Conservation (phyloP, 2,113 vertebrate species). For the Gallinago undulata region DNA sequence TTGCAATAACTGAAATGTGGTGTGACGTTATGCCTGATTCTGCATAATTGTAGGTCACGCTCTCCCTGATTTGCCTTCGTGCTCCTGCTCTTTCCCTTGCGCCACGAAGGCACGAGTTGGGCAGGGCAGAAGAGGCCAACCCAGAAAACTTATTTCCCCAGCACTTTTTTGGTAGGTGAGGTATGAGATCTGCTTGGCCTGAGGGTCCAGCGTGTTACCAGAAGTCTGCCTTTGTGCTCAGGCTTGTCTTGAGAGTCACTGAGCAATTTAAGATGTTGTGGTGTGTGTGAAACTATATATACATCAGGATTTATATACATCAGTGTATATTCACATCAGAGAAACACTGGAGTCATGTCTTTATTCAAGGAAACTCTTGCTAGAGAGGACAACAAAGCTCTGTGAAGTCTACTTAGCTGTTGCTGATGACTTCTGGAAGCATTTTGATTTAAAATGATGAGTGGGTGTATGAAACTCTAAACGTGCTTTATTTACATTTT, state of each 20-base stretch:
- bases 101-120: no score
- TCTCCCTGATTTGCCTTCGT: background rate
- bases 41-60: background rate
- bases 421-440: background rate
- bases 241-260: background rate
- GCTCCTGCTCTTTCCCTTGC: background rate
- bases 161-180: background rate
- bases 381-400: background rate
- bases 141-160: background rate
- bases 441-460: background rate
- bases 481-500: constrained; percentile 36
- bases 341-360: background rate
- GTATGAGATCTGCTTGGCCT: background rate
- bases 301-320: background rate
- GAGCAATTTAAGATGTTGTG: background rate
- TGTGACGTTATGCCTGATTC: background rate
- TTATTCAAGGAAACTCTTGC: background rate
- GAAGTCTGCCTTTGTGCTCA: background rate
- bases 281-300: background rate
- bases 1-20: background rate
- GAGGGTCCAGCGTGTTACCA: background rate
- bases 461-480: constrained; percentile 27
- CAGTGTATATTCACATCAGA: background rate
- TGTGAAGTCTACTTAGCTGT: background rate
- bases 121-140: background rate